phyloP scores from a whole-genome alignment of 2,113 vertebrate species.

The Aleadryas rufinucha region DNA sequence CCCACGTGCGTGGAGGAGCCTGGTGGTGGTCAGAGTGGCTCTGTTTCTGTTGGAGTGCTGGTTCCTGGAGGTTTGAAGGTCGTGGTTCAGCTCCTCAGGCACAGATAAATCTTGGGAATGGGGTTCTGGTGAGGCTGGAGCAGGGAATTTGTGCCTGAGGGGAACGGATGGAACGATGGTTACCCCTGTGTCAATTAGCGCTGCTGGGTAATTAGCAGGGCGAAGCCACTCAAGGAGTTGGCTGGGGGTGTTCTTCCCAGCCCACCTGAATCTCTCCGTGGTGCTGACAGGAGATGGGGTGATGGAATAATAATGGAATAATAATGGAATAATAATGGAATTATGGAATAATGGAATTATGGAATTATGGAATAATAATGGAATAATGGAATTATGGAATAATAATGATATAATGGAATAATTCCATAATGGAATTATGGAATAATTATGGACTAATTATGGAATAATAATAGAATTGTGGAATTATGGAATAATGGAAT shows the following conservation, averaged over 20 bases:
- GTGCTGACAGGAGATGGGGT: not conserved
- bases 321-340: not conserved
- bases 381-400: not conserved
- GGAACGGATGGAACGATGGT: not conserved
- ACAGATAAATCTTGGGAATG: not conserved
- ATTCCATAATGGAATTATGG: not conserved
- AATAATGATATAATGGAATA: not conserved
- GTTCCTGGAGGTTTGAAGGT: not conserved
- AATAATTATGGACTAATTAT: too few relatives aligned
- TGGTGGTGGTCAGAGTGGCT: not conserved
- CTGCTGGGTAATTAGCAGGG: not conserved
- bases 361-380: too few relatives aligned
- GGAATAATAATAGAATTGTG: too few relatives aligned
- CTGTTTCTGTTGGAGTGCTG: not conserved
- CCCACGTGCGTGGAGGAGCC: not conserved
- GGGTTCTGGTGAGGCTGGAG: not conserved
- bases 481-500: too few relatives aligned
- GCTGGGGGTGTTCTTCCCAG: not conserved
- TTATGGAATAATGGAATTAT: not conserved
- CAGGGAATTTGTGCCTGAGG: not conserved
- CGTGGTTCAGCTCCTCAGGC: rapidly evolving
- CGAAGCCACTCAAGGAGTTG: not conserved
- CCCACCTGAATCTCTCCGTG: not conserved
- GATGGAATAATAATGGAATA: too few relatives aligned
- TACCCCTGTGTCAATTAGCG: not conserved